phyloP scores from a whole-genome alignment of 2,797 vertebrate species.

The Rhodeus uyekii region DNA sequence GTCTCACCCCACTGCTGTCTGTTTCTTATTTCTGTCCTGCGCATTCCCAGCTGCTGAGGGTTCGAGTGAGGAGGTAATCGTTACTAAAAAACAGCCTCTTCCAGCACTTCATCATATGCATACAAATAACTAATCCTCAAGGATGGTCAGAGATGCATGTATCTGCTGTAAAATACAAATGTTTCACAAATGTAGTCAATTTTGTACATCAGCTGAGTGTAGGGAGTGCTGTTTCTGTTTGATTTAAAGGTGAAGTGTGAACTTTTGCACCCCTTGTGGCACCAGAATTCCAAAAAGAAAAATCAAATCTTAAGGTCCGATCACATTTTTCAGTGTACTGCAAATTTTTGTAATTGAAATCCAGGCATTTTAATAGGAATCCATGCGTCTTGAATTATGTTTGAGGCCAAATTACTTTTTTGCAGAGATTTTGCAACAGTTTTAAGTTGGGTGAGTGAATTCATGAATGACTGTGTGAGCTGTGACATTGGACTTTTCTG shows the following conservation, averaged over 20 bases:
- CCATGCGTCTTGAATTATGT: neutral
- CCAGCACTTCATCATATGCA: neutral
- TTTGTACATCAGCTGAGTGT: neutral
- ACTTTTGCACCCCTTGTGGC: neutral
- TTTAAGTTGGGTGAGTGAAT: neutral
- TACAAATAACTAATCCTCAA: neutral
- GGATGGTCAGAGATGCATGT: neutral
- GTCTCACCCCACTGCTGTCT: conserved; percentile 54
- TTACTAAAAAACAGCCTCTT: conserved; percentile 34
- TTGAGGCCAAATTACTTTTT: neutral
- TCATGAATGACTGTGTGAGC: neutral
- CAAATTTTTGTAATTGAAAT: neutral
- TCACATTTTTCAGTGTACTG: neutral
- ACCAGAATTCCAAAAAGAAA: no score
- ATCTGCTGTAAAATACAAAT: neutral
- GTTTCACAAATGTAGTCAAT: neutral
- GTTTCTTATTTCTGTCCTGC: conserved; percentile 56
- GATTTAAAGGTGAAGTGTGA: conserved; percentile 12
- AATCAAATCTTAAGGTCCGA: neutral
- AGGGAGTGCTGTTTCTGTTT: neutral
- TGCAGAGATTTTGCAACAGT: neutral
- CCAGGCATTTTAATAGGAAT: neutral
- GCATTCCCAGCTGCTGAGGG: conserved; percentile 70
- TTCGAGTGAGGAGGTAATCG: conserved; percentile 75
- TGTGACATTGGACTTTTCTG: neutral